Evolutionary conservation across 1,140 invertebrate species (phyloP), one percentile per base, ranked within the genome.

Genomic region (Papilio glaucus): DNA sequence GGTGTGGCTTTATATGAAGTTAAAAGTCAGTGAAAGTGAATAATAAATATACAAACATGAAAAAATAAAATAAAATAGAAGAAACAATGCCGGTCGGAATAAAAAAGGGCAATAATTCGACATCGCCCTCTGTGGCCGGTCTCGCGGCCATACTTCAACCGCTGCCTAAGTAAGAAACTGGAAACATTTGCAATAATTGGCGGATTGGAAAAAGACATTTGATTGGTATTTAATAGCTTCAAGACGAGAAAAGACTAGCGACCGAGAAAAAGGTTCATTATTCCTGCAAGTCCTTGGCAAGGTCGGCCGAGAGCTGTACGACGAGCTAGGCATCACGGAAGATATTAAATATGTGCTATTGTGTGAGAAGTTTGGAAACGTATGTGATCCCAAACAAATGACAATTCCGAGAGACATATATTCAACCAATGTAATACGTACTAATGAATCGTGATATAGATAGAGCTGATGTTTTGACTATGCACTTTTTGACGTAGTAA

Each of bases 211-310:
- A n/a, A n/a, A n/a, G n/a, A n/a, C n/a, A n/a, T n/a, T n/a, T n/a
- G n/a, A n/a, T n/a, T n/a, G n/a, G n/a, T n/a, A n/a, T n/a, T n/a
- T n/a, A n/a, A n/a, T n/a, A n/a, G n/a, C n/a, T n/a, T n/a, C n/a
- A n/a, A n/a, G n/a, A n/a, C n/a, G n/a, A n/a, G n/a, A 37, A 10
- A 39, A 26, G 1, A 33, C 18, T 1, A 10, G 45, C 0, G 33
- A 26, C 7, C n/a, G 38, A 8, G 72, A 77, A 42, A 77, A 77
- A 42, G 72, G 73, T 38, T 72, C 71, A 6, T 57, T 77, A 42
- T 75, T 74, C 5, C 26, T 74, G 12, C 76, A 77, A 33, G 67
- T 77, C 0, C 74, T 77, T 13, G 76, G 76, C 2, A 75, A 75
- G 29, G 39, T 42, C 15, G 72, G 76, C 21, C 69, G 73, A 1